A percentile compares a stretch with the other conserved stretches of the same genome.
Conservation (phyloP, 2,113 vertebrate species). For the Piaya cayana region DNA sequence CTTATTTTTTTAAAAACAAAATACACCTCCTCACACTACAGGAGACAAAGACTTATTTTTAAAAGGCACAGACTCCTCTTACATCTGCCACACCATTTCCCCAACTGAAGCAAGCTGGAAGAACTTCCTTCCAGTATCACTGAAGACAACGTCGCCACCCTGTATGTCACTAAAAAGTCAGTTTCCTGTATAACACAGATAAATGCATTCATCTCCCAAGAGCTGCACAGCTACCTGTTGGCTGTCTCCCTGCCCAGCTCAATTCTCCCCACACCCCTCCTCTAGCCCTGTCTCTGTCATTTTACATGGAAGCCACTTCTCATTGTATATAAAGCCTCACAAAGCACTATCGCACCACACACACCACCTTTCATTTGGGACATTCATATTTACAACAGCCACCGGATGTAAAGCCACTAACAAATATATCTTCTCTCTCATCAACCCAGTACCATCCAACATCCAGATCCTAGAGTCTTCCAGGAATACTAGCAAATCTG, state of each 20-base stretch:
- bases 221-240: not conserved
- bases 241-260: not conserved
- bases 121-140: not conserved
- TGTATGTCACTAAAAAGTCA: not conserved
- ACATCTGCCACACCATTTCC: not conserved
- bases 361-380: not conserved
- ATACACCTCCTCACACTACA: not conserved
- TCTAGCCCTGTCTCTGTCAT: not conserved
- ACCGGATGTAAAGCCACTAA: not conserved
- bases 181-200: not conserved
- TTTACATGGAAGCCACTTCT: not conserved
- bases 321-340: not conserved
- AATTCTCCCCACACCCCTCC: not conserved
- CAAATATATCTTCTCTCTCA: slow-evolving; percentile 2
- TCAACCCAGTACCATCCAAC: not conserved
- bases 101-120: not conserved
- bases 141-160: not conserved
- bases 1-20: not conserved
- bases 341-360: not conserved
- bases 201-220: not conserved
- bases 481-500: slow-evolving; percentile 4
- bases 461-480: not conserved
- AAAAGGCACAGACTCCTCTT: not conserved
- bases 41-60: not conserved
- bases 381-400: not conserved